Evolutionary conservation across 2,888 invertebrate genomes (phyloP).

Genomic region (Thera britannica): DNA sequence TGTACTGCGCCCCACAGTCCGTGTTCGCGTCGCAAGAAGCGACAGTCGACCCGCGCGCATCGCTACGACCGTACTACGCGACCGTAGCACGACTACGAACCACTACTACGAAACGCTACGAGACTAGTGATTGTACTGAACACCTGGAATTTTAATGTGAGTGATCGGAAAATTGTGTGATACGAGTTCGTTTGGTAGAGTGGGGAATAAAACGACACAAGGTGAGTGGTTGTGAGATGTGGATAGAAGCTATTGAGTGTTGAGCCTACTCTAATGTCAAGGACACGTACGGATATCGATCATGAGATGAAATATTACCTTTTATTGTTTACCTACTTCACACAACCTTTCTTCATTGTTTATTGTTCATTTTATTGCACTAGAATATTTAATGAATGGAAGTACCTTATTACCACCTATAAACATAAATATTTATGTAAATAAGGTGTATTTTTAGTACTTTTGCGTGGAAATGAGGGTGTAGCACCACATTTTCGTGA

Average conservation of each 20-base stretch:
- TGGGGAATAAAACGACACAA: conserved; percentile 41
- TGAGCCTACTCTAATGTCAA: conserved; percentile 70
- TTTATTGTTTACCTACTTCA: conserved; percentile 23
- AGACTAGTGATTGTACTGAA: conserved; percentile 61
- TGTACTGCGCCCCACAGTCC: conserved; percentile 67
- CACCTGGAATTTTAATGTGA: conserved; percentile 53
- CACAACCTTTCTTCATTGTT: neutral
- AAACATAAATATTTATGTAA: neutral
- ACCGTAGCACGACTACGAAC: conserved; percentile 39
- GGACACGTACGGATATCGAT: conserved; percentile 75
- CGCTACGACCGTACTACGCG: conserved; percentile 68
- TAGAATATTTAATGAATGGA: neutral
- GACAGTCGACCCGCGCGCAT: conserved; percentile 72
- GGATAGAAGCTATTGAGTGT: conserved; percentile 53
- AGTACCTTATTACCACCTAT: neutral
- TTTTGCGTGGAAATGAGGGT: conserved; percentile 5
- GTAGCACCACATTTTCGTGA: conserved; percentile 15
- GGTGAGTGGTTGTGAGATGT: conserved; percentile 70
- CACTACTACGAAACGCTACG: conserved; percentile 45
- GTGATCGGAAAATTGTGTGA: conserved; percentile 52
- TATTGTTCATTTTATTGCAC: neutral
- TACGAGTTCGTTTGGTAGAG: conserved; percentile 43
- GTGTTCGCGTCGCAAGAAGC: conserved; percentile 68
- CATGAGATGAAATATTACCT: conserved; percentile 47
- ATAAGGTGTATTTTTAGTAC: conserved; percentile 4